These are phyloP conservation scores for Telenomus remus DNA, from an alignment of 1,140 invertebrate species.

Conservation along the genomic window DNA sequence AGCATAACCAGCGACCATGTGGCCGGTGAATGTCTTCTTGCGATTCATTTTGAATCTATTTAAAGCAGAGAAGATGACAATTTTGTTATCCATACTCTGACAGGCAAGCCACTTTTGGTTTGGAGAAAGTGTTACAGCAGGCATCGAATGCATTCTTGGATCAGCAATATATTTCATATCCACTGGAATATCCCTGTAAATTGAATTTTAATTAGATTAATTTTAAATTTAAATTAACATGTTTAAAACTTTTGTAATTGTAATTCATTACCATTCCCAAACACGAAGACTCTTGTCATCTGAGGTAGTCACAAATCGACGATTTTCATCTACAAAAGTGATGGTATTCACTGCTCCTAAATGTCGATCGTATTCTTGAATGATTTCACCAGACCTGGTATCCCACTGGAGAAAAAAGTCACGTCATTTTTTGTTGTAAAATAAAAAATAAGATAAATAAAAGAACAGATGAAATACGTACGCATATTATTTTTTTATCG, in stretches of 20 bases:
- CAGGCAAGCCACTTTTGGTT: constrained; percentile 99
- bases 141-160: constrained; percentile 99
- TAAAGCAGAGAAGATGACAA: constrained; percentile 97
- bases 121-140: constrained; percentile 93
- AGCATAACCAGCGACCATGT: constrained; percentile 99
- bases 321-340: constrained; percentile 99
- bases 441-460: too few relatives aligned
- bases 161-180: constrained; percentile 99
- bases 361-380: constrained; percentile 99
- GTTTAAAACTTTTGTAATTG: not conserved
- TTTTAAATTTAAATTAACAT: not conserved
- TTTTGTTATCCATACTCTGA: constrained; percentile 99
- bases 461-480: constrained; percentile 76
- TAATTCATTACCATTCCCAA: constrained; percentile 93
- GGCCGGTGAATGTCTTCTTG: constrained; percentile 98
- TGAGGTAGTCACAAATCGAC: constrained; percentile 97
- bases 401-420: constrained; percentile 90
- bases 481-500: constrained; percentile 99
- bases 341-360: constrained; percentile 99
- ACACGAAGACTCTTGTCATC: constrained; percentile 99
- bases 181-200: constrained; percentile 95
- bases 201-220: constrained; percentile 25
- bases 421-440: too few relatives aligned
- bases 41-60: constrained; percentile 98
- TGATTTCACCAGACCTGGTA: constrained; percentile 93